A percentile compares a stretch with the other conserved stretches of the same genome.
phyloP scores from a whole-genome alignment of 2,888 invertebrate genomes.

The Escarpia spicata region DNA sequence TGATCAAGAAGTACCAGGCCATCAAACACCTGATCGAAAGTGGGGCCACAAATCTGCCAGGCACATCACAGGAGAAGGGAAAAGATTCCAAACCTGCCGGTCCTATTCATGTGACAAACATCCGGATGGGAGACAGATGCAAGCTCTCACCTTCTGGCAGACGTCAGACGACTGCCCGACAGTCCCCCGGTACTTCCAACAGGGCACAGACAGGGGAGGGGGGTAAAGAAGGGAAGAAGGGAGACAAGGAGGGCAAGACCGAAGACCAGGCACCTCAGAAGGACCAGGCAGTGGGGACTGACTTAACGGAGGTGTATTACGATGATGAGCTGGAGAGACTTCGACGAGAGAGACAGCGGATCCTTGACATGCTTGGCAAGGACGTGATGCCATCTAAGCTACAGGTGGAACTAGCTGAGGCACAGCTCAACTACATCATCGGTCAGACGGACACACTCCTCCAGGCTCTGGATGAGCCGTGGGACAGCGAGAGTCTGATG shows the following conservation, averaged over 20 bases:
- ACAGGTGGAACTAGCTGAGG: slow-evolving; percentile 62
- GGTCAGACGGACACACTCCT: slow-evolving; percentile 65
- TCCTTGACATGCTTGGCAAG: slow-evolving; percentile 59
- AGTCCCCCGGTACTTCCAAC: background rate
- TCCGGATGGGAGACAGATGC: background rate
- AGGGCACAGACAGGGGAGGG: background rate
- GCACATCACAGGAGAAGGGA: background rate
- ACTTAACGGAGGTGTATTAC: slow-evolving; percentile 24
- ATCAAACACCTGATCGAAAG: slow-evolving; percentile 25
- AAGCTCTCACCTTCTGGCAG: slow-evolving; percentile 5
- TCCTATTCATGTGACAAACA: slow-evolving; percentile 19
- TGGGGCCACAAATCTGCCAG: background rate
- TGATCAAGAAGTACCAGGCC: slow-evolving; percentile 24
- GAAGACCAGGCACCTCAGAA: background rate
- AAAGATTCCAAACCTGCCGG: background rate
- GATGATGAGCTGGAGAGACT: slow-evolving; percentile 56
- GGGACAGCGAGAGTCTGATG: slow-evolving; percentile 35
- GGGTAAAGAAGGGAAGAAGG: background rate
- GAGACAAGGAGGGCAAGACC: background rate
- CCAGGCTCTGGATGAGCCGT: slow-evolving; percentile 52
- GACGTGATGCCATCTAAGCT: slow-evolving; percentile 61
- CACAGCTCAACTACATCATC: slow-evolving; percentile 64
- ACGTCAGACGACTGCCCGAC: background rate
- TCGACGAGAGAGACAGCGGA: slow-evolving; percentile 57
- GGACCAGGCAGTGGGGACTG: slow-evolving; percentile 38